phyloP scores from a whole-genome alignment of 2,797 vertebrate species.

The Nannoperca australis region DNA sequence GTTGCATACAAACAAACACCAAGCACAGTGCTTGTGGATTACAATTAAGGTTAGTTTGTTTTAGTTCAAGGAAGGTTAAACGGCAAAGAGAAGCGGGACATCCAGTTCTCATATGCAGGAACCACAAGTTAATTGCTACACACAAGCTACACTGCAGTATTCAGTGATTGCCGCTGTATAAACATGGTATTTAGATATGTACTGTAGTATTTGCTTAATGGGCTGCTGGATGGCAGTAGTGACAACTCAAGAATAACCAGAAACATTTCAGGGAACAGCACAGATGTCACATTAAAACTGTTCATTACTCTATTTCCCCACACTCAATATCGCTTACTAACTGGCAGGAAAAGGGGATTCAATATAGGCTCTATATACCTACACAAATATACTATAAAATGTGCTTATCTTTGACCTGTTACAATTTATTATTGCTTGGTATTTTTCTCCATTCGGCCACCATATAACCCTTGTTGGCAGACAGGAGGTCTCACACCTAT shows the following conservation, averaged over 20 bases:
- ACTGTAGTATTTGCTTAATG: constrained; percentile 17
- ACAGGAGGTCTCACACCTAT: constrained; percentile 17
- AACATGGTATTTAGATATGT: constrained; percentile 20
- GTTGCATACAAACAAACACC: constrained; percentile 49
- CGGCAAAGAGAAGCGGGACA: constrained; percentile 30
- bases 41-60: constrained; percentile 38
- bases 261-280: constrained; percentile 45
- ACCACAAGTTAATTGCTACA: constrained; percentile 34
- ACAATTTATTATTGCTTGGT: constrained; percentile 74
- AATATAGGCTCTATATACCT: constrained; percentile 42
- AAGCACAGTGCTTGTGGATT: constrained; percentile 55
- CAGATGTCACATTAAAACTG: constrained; percentile 19
- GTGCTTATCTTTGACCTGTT: constrained; percentile 68
- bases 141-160: constrained; percentile 17
- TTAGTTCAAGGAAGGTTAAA: constrained; percentile 40
- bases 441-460: background rate
- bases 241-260: constrained; percentile 24
- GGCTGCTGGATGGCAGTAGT: constrained; percentile 50
- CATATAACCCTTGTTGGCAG: constrained; percentile 16
- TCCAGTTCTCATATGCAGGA: constrained; percentile 21
- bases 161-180: constrained; percentile 13
- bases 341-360: constrained; percentile 38
- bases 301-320: constrained; percentile 1
- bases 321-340: constrained; percentile 19
- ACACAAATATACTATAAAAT: constrained; percentile 59